phyloP scores from a whole-genome alignment of 2,113 vertebrate genomes.

The Corythaixoides concolor region DNA sequence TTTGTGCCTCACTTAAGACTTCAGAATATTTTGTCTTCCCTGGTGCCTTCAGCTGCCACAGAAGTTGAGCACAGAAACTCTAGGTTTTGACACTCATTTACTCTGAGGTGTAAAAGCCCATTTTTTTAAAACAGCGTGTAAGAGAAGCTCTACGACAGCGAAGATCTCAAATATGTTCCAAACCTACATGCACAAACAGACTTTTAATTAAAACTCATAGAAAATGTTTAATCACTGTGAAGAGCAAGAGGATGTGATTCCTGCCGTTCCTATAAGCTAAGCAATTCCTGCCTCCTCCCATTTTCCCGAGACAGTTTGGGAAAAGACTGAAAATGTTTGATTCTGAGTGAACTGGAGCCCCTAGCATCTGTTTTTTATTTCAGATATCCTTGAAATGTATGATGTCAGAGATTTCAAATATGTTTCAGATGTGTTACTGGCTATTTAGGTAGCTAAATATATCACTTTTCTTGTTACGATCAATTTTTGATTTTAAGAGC shows the following conservation, averaged over 20 bases:
- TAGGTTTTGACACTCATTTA: constrained; percentile 50
- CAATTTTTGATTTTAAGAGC: constrained; percentile 17
- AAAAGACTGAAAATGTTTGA: neutral
- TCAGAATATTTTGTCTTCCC: neutral
- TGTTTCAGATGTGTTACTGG: neutral
- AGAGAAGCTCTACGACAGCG: neutral
- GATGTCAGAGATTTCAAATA: neutral
- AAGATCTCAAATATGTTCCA: constrained; percentile 65
- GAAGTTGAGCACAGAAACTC: constrained; percentile 44
- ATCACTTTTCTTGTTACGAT: neutral
- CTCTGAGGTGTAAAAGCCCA: neutral
- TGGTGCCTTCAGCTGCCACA: constrained; percentile 41
- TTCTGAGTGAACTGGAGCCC: neutral
- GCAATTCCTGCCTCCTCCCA: neutral
- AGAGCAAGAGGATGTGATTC: neutral
- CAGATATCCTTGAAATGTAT: neutral
- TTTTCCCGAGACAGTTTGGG: neutral
- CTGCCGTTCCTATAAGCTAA: neutral
- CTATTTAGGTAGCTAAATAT: neutral
- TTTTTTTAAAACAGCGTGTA: neutral
- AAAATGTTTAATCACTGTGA: neutral
- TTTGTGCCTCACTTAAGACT: neutral
- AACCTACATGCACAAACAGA: neutral
- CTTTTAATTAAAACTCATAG: neutral
- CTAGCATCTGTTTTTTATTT: neutral